A percentile compares a stretch with the other conserved stretches of the same genome.
These are phyloP conservation scores for Alca torda DNA, from an alignment of 2,797 vertebrate genomes.

Conservation along the genomic window DNA sequence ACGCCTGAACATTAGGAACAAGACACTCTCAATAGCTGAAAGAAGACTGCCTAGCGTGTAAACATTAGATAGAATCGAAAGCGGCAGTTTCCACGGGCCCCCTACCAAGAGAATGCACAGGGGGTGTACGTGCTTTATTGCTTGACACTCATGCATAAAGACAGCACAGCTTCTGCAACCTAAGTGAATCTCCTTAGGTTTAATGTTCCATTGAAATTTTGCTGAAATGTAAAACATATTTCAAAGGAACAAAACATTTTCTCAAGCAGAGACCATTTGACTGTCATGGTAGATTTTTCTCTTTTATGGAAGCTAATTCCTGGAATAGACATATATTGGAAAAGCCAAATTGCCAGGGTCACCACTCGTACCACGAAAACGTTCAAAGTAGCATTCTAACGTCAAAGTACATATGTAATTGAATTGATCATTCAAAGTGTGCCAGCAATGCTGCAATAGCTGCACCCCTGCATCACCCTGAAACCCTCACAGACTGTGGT, in stretches of 20 bases:
- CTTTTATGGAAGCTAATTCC: conserved; percentile 24
- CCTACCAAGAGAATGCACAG: conserved; percentile 3
- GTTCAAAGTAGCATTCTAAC: not conserved
- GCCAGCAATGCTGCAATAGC: not conserved
- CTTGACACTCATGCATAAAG: conserved; percentile 51
- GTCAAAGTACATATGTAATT: not conserved
- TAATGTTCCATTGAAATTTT: conserved; percentile 66
- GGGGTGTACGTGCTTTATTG: not conserved
- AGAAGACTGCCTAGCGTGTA: conserved; percentile 37
- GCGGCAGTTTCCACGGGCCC: not conserved
- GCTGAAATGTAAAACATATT: conserved; percentile 62
- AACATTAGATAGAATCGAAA: conserved; percentile 55
- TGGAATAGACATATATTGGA: conserved; percentile 14
- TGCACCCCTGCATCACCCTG: rapidly evolving
- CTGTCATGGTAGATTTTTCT: conserved; percentile 49
- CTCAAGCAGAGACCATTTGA: conserved; percentile 46
- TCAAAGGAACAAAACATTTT: conserved; percentile 60
- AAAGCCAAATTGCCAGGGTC: conserved; percentile 1
- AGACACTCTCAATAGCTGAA: not conserved
- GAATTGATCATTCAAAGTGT: not conserved
- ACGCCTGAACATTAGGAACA: not conserved
- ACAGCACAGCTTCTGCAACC: conserved; percentile 29
- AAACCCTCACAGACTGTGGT: not conserved
- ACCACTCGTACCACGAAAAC: not conserved
- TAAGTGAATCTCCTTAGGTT: conserved; percentile 48